Conservation (phyloP, 2,113 vertebrate genomes). For the Tichodroma muraria region DNA sequence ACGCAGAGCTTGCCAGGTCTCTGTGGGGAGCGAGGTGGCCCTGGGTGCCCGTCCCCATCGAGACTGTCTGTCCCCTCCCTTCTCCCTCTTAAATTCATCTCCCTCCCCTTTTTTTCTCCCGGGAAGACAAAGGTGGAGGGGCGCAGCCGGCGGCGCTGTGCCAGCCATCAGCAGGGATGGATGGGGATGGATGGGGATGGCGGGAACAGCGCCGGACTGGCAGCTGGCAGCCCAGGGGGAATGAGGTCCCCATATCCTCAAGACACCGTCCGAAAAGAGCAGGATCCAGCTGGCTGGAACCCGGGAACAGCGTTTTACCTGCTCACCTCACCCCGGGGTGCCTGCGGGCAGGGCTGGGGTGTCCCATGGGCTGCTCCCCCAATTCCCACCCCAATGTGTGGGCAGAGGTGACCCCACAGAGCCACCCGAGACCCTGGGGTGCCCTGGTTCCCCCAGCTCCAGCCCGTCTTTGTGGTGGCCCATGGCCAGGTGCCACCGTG, state of each 20-base stretch:
- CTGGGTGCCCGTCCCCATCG: accelerated
- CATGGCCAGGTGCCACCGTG: background rate
- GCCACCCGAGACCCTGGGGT: background rate
- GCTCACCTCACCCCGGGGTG: background rate
- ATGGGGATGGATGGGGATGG: background rate
- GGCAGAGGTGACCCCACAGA: background rate
- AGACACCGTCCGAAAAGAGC: accelerated
- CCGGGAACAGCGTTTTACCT: accelerated
- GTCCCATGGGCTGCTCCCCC: background rate
- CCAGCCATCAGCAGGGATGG: background rate
- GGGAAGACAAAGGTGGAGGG: background rate
- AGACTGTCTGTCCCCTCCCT: background rate
- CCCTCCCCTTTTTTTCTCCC: background rate
- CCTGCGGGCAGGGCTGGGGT: background rate
- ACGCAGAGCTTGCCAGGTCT: background rate
- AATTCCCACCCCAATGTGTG: background rate
- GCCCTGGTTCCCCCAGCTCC: background rate
- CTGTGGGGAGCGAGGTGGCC: accelerated
- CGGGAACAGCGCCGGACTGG: accelerated
- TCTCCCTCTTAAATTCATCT: background rate
- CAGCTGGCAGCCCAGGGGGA: background rate
- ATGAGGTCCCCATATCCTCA: background rate
- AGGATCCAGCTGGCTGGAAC: background rate
- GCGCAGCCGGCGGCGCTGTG: accelerated
- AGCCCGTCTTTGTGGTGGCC: background rate